These are phyloP conservation scores for Lerema accius DNA, from an alignment of 1,140 invertebrate genomes.

Conservation along the genomic window DNA sequence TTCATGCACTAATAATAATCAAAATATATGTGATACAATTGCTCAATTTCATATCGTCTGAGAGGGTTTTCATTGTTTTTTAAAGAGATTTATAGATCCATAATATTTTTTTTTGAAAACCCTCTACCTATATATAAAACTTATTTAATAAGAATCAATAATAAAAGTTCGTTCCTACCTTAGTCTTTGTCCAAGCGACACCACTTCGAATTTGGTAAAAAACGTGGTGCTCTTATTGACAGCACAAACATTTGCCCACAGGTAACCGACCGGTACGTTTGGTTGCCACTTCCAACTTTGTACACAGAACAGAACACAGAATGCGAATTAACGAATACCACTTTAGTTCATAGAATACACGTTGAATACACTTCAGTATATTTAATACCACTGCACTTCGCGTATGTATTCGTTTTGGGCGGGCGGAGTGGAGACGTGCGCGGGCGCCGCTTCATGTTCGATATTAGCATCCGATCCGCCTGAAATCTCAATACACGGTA, in stretches of 20 bases:
- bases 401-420: slow-evolving; percentile 51
- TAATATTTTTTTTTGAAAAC: too few species aligned
- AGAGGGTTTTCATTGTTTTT: too few species aligned
- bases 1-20: too few species aligned
- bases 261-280: slow-evolving; percentile 44
- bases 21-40: too few species aligned
- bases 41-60: too few species aligned
- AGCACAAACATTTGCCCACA: slow-evolving; percentile 65
- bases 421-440: slow-evolving; percentile 74
- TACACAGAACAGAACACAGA: slow-evolving; percentile 44
- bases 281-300: slow-evolving; percentile 46
- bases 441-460: slow-evolving; percentile 60
- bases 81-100: too few species aligned
- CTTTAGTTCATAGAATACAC: too few species aligned
- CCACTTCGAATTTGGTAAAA: slow-evolving; percentile 51
- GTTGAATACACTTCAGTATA: too few species aligned
- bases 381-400: slow-evolving; percentile 16
- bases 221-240: slow-evolving; percentile 65
- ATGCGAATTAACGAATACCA: slow-evolving; percentile 9
- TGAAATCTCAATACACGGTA: slow-evolving; percentile 45
- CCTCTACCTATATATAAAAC: too few species aligned
- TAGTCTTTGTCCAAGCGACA: slow-evolving; percentile 23
- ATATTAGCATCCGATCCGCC: slow-evolving; percentile 58
- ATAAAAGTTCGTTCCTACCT: too few species aligned
- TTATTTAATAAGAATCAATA: too few species aligned